Base-by-base conservation (phyloP, 2,113 vertebrate species). In the Nettapus auritus region DNA sequence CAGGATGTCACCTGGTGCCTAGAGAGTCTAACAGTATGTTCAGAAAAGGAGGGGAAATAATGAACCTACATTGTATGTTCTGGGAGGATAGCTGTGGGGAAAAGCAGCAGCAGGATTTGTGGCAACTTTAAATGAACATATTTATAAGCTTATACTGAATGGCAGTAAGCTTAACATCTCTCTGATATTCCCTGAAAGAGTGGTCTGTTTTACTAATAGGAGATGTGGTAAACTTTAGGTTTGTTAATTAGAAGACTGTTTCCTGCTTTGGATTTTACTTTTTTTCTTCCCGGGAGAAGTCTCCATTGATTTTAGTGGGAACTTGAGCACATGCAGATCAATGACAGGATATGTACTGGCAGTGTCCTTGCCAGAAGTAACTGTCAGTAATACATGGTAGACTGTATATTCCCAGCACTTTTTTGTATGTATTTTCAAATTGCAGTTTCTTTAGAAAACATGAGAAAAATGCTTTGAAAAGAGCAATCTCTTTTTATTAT, bases 291-390 rank as follows among this genome's bases (percentile, higher is more conserved):
- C 67, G 38, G n/a, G 56, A 69, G 71, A 66, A 78, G 66, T 59
- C 33, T 87, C 68, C 59, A 88, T 86, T 80, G 87, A 96, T 96
- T 93, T 80, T 40, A 40, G 40, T 33, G 63, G 59, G 22, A 86
- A 81, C 56, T 48, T 73, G 52, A 78, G 79, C 53, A 52, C 63
- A 28, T 55, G 75, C 63, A 85, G 91, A 95, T 95, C 93, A 86
- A 87, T 97, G 78, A 42, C 85, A 91, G 85, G 84, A 85, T 89
- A 66, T 50, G 31, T 33, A 31, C 40, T 77, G 56, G 17, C n/a
- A 28, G 34, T 77, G 29, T 14, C 56, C 55, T 25, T 77, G 40
- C 42, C 73, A 53, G 73, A 90, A 63, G 57, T 46, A 84, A 46
- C 63, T 60, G 11, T 8, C 12, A 70, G 77, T 85, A 67, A 69